A percentile compares a stretch with the other conserved stretches of the same genome.
Conservation (phyloP, 1,140 invertebrate genomes). For the Microplitis demolitor region DNA sequence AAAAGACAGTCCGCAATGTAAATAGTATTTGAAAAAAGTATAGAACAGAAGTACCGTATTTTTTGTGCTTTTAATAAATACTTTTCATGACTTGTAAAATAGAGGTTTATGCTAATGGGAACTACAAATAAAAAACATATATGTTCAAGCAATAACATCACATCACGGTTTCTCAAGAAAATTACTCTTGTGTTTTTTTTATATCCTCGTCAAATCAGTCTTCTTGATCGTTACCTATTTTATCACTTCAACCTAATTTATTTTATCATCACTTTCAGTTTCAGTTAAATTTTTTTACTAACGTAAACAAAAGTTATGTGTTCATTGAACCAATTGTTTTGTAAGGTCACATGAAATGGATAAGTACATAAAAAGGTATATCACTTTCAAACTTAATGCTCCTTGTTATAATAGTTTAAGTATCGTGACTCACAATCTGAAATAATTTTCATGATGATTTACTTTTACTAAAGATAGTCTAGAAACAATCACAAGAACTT, state of each 20-base stretch:
- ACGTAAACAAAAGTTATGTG: neutral
- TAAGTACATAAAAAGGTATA: neutral
- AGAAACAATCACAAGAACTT: neutral
- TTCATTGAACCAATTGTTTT: neutral
- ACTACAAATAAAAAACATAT: neutral
- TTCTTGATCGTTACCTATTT: slow-evolving; percentile 7
- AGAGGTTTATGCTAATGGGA: no score
- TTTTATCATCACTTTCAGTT: slow-evolving; percentile 14
- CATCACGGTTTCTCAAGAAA: neutral
- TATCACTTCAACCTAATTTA: slow-evolving; percentile 17
- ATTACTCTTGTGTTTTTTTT: slow-evolving; percentile 5
- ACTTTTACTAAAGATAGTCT: neutral
- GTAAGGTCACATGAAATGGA: neutral
- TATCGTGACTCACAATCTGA: slow-evolving; percentile 10
- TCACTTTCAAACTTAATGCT: neutral
- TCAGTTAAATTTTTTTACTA: slow-evolving; percentile 10
- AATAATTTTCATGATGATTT: slow-evolving; percentile 13
- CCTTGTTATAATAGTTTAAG: neutral
- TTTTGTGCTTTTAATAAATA: neutral
- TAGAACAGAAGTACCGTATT: neutral
- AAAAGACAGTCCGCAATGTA: no score
- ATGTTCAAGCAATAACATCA: neutral
- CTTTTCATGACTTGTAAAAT: neutral
- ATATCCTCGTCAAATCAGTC: neutral
- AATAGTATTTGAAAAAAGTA: no score